Conservation (phyloP, 2,797 vertebrate genomes). For the Odontamblyopus lacepedii region DNA sequence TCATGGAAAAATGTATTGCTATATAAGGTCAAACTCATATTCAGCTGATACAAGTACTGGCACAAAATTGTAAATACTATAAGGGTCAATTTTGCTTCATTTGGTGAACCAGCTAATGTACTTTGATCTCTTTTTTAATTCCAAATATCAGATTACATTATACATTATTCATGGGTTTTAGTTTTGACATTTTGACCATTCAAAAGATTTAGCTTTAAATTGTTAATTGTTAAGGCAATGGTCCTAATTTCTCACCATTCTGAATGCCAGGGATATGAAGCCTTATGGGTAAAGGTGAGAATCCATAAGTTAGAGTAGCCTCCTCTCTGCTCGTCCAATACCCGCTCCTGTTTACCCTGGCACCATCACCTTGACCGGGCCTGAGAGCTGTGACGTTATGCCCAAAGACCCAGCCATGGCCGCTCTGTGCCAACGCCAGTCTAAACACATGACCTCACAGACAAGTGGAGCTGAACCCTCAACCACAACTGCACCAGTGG, state of each 20-base stretch:
- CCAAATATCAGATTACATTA: neutral
- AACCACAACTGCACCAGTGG: slow-evolving; percentile 62
- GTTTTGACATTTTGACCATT: too few species aligned
- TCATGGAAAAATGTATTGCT: too few species aligned
- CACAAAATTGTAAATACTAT: too few species aligned
- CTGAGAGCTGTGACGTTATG: slow-evolving; percentile 68
- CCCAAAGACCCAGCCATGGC: slow-evolving; percentile 60
- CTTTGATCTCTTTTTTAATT: neutral
- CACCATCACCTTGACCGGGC: slow-evolving; percentile 35
- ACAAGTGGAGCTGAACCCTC: slow-evolving; percentile 43
- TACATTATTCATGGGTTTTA: neutral
- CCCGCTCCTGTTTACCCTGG: slow-evolving; percentile 76
- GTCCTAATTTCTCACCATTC: too few species aligned
- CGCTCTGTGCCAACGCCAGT: slow-evolving; percentile 61
- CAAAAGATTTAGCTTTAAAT: too few species aligned
- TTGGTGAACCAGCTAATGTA: too few species aligned
- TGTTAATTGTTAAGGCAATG: too few species aligned
- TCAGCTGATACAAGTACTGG: too few species aligned
- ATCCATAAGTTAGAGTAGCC: slow-evolving; percentile 49
- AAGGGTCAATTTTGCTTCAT: too few species aligned
- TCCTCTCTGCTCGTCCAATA: slow-evolving; percentile 52
- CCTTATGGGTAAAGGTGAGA: slow-evolving; percentile 49
- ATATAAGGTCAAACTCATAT: too few species aligned
- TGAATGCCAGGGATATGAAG: neutral
- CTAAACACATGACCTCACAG: slow-evolving; percentile 80